Evolutionary conservation across 2,113 vertebrate genomes (phyloP).

Genomic region (Pelvicachromis taeniatus): DNA sequence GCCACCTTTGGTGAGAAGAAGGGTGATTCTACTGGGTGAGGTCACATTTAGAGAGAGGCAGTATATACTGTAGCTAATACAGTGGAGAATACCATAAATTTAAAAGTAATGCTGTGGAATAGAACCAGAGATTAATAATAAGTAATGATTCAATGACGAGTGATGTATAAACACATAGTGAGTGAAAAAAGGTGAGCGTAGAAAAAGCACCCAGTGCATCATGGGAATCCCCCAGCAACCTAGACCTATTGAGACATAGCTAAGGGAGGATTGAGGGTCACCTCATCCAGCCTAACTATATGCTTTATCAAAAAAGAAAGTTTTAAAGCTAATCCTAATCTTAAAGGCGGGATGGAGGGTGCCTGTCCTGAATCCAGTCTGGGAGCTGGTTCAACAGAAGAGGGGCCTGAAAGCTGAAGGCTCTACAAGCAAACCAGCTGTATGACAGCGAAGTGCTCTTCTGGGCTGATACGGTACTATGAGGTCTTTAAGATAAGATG

Average conservation of each 20-base stretch:
- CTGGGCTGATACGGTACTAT: neutral
- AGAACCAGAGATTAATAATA: neutral
- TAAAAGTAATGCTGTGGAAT: neutral
- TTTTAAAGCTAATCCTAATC: neutral
- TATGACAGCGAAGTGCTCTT: neutral
- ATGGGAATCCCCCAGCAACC: neutral
- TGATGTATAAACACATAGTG: neutral
- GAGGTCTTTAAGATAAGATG: neutral
- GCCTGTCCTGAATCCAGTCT: neutral
- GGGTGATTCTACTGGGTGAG: neutral
- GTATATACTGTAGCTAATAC: rapidly evolving
- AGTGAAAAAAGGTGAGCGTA: neutral
- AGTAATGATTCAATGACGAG: neutral
- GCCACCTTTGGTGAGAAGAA: neutral
- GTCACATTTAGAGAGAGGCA: neutral
- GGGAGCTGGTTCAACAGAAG: neutral
- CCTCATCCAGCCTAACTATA: neutral
- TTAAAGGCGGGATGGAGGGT: neutral
- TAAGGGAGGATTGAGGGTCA: neutral
- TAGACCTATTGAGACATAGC: rapidly evolving
- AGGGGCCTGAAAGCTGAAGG: neutral
- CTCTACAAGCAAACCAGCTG: neutral
- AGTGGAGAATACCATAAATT: neutral
- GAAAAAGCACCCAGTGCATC: neutral
- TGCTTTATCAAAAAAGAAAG: neutral